Evolutionary conservation across 2,888 invertebrate genomes (phyloP), one percentile per base, ranked within the genome.

Genomic region (Coremacera marginata): DNA sequence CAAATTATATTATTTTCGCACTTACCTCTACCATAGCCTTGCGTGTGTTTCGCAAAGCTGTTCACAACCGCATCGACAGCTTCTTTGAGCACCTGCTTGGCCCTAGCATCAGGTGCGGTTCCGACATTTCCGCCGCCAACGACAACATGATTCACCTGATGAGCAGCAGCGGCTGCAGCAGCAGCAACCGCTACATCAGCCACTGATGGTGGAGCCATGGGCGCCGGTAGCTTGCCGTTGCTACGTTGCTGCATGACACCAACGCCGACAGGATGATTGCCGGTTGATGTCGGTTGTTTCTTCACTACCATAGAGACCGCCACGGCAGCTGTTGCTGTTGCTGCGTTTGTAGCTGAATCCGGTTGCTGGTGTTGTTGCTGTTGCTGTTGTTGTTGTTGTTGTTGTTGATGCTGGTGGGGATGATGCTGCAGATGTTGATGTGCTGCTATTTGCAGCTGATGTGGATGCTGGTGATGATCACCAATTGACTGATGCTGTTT

Each of bases 61-160:
- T 93, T 93, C 82, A 94, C 93, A 68, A 94, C 93, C 19, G 93
- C 93, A 87, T 94, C 93, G 25, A 94, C 93, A n/a, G 93, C 93
- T 86, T 93, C 93, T 84, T 92, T 92, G 72, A 94, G 90, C 72
- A 91, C 91, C 87, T 91, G 91, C 82, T 91, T 91, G 78, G 91
- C 91, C 76, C 91, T 88, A 55, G 91, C 91, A 86, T 92, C 91
- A 34, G 91, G 91, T 81, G 91, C 86, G 57, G 82, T 83, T 73
- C 83, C 83, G 76, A 80, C 78, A 68, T 75, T 79, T 44, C 72
- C 73, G 22, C 68, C 76, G 67, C 77, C 79, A 73, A 76, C 80
- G 65, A 75, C 77, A 5, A 74, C 72, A 60, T 76, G 73, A 76
- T 76, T 77, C 62, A 76, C 65, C 71, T 76, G 77, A 70, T 79